Conservation (phyloP, 2,888 invertebrate genomes). For the Autographa pulchrina region DNA sequence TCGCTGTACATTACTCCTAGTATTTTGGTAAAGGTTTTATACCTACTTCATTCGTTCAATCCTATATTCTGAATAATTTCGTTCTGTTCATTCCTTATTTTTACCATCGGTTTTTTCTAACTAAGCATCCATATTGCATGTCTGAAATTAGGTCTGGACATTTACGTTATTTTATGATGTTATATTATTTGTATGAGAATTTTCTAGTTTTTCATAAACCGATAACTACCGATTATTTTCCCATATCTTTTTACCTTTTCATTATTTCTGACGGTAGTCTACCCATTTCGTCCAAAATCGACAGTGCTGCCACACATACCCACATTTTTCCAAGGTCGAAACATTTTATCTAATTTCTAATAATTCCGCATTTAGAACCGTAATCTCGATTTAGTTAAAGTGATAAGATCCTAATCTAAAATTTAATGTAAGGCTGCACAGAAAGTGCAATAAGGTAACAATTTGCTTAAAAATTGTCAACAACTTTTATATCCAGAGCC, state of each 20-base stretch:
- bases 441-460: slow-evolving; percentile 65
- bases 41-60: neutral
- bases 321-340: neutral
- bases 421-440: slow-evolving; percentile 43
- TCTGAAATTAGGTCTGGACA: neutral
- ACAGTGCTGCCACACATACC: neutral
- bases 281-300: neutral
- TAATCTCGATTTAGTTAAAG: slow-evolving; percentile 15
- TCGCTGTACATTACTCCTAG: neutral
- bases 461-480: slow-evolving; percentile 68
- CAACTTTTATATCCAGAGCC: slow-evolving; percentile 67
- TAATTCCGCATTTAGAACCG: neutral
- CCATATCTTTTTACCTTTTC: neutral
- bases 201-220: too few species aligned
- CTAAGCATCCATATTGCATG: neutral
- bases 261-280: neutral
- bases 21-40: neutral
- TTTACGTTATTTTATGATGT: too few species aligned
- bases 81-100: neutral
- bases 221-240: too few species aligned
- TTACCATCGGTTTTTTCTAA: neutral
- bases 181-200: too few species aligned
- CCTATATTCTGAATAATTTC: neutral
- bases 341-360: neutral
- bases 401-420: slow-evolving; percentile 46